These are phyloP conservation scores for Drosophila borborema DNA, from an alignment of 2,888 invertebrate genomes.

Conservation along the genomic window DNA sequence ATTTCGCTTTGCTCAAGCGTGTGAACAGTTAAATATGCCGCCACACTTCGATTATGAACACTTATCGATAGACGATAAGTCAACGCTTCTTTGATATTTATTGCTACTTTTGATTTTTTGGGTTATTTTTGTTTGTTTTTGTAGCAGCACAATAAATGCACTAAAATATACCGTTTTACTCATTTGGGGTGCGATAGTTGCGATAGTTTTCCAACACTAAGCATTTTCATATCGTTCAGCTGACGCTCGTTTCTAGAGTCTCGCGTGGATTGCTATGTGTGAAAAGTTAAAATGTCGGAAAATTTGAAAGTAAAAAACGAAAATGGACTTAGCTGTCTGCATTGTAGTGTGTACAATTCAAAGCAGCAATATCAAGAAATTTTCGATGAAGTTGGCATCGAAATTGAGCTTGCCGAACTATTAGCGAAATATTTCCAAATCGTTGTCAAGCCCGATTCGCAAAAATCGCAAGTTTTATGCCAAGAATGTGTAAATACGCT, in stretches of 20 bases:
- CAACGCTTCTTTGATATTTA: background rate
- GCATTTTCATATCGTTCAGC: conserved; percentile 53
- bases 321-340: conserved; percentile 65
- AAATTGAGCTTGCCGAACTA: conserved; percentile 74
- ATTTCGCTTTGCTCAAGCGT: conserved; percentile 75
- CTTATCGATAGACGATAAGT: conserved; percentile 27
- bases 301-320: conserved; percentile 40
- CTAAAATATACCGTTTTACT: conserved; percentile 7
- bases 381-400: conserved; percentile 82
- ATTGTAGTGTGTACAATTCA: conserved; percentile 64
- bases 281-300: conserved; percentile 76
- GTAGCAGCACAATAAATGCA: conserved; percentile 8
- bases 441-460: conserved; percentile 41
- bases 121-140: background rate
- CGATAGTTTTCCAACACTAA: conserved; percentile 28
- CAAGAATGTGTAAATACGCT: conserved; percentile 76
- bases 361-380: conserved; percentile 75
- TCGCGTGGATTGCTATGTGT: conserved; percentile 49
- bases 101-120: background rate
- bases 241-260: conserved; percentile 27
- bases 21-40: conserved; percentile 66
- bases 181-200: background rate
- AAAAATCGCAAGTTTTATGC: conserved; percentile 68
- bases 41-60: background rate
- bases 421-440: conserved; percentile 72